phyloP scores from a whole-genome alignment of 2,113 vertebrate genomes.

The Myrmophylax atrothorax region DNA sequence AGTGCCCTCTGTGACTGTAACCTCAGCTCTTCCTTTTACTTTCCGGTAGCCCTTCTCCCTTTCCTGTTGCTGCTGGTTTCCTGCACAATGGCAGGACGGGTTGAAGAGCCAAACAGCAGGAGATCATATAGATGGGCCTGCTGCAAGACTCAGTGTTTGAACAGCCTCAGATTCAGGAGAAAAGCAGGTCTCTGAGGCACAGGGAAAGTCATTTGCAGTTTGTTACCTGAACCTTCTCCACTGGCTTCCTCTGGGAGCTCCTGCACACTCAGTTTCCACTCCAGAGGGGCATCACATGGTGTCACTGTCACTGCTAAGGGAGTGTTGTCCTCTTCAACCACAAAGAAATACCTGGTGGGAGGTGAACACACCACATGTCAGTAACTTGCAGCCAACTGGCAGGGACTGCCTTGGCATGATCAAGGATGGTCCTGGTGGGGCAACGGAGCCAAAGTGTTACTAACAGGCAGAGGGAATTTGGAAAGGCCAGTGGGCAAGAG shows the following conservation, averaged over 20 bases:
- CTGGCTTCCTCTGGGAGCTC: constrained; percentile 94
- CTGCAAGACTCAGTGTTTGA: not conserved
- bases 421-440: not conserved
- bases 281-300: constrained; percentile 93
- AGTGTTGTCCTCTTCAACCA: constrained; percentile 98
- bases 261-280: constrained; percentile 94
- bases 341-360: constrained; percentile 90
- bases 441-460: not conserved
- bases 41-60: not conserved
- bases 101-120: not conserved
- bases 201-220: fast-evolving
- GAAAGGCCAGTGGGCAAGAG: not conserved
- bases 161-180: not conserved
- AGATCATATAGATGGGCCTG: not conserved
- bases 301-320: constrained; percentile 94
- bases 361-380: not conserved
- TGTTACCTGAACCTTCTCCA: constrained; percentile 90
- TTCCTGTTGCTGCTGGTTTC: not conserved
- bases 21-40: not conserved
- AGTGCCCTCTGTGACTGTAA: not conserved
- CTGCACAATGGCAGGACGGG: not conserved
- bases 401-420: not conserved
- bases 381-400: not conserved
- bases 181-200: not conserved
- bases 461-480: not conserved